Conservation (phyloP, 2,113 vertebrate genomes). For the Haemorhous mexicanus region DNA sequence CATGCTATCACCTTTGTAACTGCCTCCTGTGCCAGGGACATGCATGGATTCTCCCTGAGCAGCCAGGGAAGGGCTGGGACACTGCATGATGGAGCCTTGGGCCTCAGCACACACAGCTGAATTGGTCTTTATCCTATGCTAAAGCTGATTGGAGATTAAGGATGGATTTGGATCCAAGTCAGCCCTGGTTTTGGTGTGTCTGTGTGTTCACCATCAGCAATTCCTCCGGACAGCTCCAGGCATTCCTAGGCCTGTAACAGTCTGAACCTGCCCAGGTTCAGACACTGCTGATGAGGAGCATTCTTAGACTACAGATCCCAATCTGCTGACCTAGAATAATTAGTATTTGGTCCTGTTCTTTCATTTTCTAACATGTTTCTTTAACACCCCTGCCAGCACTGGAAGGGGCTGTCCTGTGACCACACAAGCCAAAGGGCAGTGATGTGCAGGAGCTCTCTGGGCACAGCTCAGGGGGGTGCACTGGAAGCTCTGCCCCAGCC, state of each 20-base stretch:
- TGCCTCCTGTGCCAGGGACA: rapidly evolving
- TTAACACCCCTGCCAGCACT: not conserved
- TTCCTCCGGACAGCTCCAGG: not conserved
- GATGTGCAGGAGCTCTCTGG: rapidly evolving
- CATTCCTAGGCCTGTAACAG: not conserved
- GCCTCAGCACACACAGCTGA: not conserved
- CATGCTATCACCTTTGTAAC: rapidly evolving
- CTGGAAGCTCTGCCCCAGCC: rapidly evolving
- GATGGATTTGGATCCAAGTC: not conserved
- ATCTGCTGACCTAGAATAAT: not conserved
- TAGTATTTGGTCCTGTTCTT: not conserved
- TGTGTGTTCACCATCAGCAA: not conserved
- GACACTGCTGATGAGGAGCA: not conserved
- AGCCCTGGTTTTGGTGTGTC: rapidly evolving
- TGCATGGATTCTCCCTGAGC: not conserved
- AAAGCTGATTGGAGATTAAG: not conserved
- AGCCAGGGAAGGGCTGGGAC: not conserved
- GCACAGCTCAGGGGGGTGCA: not conserved
- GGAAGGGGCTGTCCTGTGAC: not conserved
- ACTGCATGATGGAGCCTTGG: not conserved
- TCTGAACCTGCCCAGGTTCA: not conserved
- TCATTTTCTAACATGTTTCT: not conserved
- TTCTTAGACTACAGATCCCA: not conserved
- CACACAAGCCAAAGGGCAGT: rapidly evolving
- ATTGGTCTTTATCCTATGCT: not conserved